Conservation (phyloP, 2,888 invertebrate species). For the Gasteruption jaculator region DNA sequence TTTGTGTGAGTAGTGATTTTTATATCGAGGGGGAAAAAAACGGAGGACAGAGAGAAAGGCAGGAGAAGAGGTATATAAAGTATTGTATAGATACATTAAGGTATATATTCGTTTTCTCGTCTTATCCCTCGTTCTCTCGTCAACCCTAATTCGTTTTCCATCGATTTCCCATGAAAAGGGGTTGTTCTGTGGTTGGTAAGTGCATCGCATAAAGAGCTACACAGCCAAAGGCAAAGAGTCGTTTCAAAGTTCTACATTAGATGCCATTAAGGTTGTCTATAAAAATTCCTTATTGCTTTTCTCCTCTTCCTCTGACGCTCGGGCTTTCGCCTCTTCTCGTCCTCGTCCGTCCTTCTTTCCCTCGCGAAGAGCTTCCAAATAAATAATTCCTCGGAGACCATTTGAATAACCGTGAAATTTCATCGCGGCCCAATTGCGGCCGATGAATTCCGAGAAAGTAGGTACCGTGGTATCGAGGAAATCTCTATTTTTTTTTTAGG, state of each 20-base stretch:
- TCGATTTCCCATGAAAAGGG: constrained; percentile 41
- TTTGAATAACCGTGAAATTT: too few species aligned
- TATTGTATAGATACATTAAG: too few species aligned
- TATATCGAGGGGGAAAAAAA: too few species aligned
- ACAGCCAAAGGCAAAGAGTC: constrained; percentile 37
- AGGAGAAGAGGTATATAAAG: not conserved
- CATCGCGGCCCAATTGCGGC: too few species aligned
- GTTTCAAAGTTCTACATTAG: constrained; percentile 37
- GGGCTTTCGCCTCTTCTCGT: constrained; percentile 6
- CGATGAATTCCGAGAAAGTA: too few species aligned
- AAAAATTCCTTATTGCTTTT: constrained; percentile 28
- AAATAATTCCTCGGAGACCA: too few species aligned
- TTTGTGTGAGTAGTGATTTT: too few species aligned
- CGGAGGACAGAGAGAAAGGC: too few species aligned
- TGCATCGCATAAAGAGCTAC: constrained; percentile 37
- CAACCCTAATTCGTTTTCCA: constrained; percentile 39
- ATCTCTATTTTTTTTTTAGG: too few species aligned
- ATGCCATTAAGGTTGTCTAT: constrained; percentile 37
- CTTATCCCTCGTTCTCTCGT: constrained; percentile 15
- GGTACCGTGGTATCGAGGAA: too few species aligned
- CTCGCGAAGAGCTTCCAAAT: too few species aligned
- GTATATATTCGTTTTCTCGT: too few species aligned
- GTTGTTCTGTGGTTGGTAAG: constrained; percentile 35
- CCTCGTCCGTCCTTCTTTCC: not conserved
- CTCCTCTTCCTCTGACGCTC: constrained; percentile 3